Percentiles rank a stretch among this genome's conserved stretches.
Conservation (phyloP, 2,113 vertebrate species). For the Clarias magur region DNA sequence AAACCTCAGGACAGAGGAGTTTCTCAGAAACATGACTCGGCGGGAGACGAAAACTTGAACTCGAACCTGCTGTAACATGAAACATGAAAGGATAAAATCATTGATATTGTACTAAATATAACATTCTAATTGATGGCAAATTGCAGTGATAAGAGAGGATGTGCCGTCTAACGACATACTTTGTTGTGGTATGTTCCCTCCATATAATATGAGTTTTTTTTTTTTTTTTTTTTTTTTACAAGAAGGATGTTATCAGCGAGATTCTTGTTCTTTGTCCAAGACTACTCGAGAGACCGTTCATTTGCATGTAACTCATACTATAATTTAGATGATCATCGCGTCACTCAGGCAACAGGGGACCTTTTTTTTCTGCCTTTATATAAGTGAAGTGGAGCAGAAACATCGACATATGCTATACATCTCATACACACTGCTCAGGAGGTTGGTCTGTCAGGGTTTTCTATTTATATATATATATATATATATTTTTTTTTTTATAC, state of each 20-base stretch:
- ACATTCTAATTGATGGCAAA: neutral
- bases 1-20: neutral
- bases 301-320: neutral
- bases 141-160: too few relatives aligned
- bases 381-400: neutral
- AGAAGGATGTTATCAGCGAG: neutral
- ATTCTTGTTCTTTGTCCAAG: neutral
- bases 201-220: neutral
- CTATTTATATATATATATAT: neutral
- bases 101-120: neutral
- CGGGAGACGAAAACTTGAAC: neutral
- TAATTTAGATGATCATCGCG: constrained; percentile 9
- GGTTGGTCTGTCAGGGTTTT: neutral
- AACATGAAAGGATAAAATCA: neutral
- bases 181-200: neutral
- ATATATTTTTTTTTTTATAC: neutral
- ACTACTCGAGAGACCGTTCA: neutral
- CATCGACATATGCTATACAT: neutral
- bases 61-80: too few relatives aligned
- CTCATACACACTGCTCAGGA: neutral
- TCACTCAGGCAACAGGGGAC: neutral
- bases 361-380: neutral
- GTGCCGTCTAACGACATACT: neutral
- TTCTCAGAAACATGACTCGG: neutral
- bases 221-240: neutral